Conservation (phyloP, 2,888 invertebrate genomes). For the Dynastes hyllus region DNA sequence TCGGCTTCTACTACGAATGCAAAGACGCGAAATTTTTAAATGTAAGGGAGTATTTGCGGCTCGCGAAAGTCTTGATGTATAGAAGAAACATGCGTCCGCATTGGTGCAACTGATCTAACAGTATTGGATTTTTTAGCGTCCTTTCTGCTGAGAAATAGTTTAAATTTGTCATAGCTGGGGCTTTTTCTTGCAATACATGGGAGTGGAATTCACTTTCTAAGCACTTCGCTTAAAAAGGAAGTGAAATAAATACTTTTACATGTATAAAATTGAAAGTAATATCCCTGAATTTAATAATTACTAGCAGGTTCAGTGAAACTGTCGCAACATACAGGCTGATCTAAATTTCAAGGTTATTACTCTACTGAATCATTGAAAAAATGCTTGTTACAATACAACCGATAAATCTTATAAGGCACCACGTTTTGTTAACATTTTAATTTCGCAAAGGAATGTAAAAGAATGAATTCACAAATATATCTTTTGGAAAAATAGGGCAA, state of each 20-base stretch:
- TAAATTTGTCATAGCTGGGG: constrained; percentile 1
- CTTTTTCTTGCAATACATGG: neutral
- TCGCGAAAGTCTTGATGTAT: constrained; percentile 18
- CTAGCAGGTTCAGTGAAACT: neutral
- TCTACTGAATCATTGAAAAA: too few relatives aligned
- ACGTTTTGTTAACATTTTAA: too few relatives aligned
- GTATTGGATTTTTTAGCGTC: constrained; percentile 18
- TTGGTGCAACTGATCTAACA: constrained; percentile 11
- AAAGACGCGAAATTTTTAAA: constrained; percentile 5
- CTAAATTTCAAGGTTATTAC: too few relatives aligned
- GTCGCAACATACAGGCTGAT: too few relatives aligned
- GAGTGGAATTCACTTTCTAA: constrained; percentile 23
- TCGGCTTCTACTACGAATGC: neutral
- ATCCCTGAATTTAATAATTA: neutral
- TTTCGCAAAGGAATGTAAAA: too few relatives aligned
- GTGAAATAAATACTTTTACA: neutral
- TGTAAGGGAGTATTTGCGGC: constrained; percentile 18
- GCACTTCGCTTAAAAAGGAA: constrained; percentile 1
- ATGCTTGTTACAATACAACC: too few relatives aligned
- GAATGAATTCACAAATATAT: too few relatives aligned
- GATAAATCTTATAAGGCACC: too few relatives aligned
- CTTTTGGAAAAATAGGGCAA: too few relatives aligned
- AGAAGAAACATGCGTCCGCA: constrained; percentile 28
- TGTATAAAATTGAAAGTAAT: neutral
- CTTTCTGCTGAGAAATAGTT: constrained; percentile 23